Evolutionary conservation across 2,113 vertebrate species (phyloP).

Genomic region (Okapia johnstoni): DNA sequence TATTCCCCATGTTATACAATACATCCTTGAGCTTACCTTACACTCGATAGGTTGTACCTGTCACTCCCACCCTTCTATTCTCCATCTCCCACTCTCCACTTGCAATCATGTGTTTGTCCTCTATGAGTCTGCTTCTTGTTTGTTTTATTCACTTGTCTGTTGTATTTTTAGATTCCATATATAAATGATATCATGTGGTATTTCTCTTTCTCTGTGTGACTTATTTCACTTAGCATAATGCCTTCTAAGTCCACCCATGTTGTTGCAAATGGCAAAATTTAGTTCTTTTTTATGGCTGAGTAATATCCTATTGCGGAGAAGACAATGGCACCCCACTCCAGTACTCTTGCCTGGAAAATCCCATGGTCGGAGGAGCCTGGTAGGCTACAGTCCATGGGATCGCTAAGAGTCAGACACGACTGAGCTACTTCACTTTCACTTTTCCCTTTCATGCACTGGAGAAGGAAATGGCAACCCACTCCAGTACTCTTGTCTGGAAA

Average conservation of each 20-base stretch:
- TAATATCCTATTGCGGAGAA: background rate
- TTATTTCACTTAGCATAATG: background rate
- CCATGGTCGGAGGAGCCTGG: too few relatives aligned
- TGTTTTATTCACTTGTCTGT: background rate
- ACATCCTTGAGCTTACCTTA: background rate
- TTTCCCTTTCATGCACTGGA: too few relatives aligned
- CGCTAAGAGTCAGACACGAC: too few relatives aligned
- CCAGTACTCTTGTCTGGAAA: too few relatives aligned
- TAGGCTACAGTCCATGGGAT: too few relatives aligned
- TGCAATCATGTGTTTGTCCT: background rate
- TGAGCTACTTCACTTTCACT: too few relatives aligned
- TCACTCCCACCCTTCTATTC: background rate
- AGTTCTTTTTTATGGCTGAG: background rate
- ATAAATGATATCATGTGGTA: background rate
- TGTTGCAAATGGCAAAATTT: background rate
- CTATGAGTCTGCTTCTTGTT: background rate
- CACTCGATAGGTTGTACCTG: background rate
- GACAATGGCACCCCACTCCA: too few relatives aligned
- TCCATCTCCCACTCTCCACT: background rate
- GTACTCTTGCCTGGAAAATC: too few relatives aligned
- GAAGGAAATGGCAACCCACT: too few relatives aligned
- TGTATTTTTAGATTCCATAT: background rate
- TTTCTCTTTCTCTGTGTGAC: background rate
- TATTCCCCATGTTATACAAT: background rate
- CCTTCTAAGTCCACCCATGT: background rate